Evolutionary conservation across 2,888 invertebrate genomes (phyloP), one percentile per base, ranked within the genome.

Genomic region (Xestobium rufovillosum): DNA sequence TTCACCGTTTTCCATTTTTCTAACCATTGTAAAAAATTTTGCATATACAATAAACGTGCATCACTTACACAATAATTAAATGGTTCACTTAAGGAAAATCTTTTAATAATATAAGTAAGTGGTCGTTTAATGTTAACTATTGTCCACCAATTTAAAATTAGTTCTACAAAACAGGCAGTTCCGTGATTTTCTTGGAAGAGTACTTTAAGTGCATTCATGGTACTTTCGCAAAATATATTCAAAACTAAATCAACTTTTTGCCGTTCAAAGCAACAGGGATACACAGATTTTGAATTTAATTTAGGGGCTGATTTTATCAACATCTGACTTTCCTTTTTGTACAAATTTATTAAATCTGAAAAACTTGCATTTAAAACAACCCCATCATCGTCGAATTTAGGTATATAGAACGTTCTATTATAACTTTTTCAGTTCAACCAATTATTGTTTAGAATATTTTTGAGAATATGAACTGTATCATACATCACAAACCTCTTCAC

Each of bases 121-220:
- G 23, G 23, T n/a, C n/a, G n/a, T n/a, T n/a, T n/a, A n/a, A 19
- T 19, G 23, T 19, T 19, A n/a, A 19, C 23, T 8, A 19, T 19
- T n/a, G 6, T 19, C 23, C 23, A 19, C 23, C n/a, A n/a, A 6
- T 19, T 19, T 8, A 8, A 19, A 8, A 19, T 19, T 19, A 19
- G n/a, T 19, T 19, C 6, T 19, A 19, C 6, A 19, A 19, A 19
- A n/a, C n/a, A n/a, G 6, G 23, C n/a, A 8, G 23, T 19, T 19
- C 23, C 23, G n/a, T 6, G n/a, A 19, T n/a, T 19, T 19, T 19
- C 23, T 19, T 6, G n/a, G n/a, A 6, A 19, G n/a, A 19, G n/a
- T 19, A 19, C 6, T 19, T 19, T n/a, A 8, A n/a, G 6, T 19
- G 23, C 23, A 19, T 6, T n/a, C 6, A 19, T 19, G n/a, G 23